Conservation (phyloP, 2,888 invertebrate species). For the Iphiclides podalirius region DNA sequence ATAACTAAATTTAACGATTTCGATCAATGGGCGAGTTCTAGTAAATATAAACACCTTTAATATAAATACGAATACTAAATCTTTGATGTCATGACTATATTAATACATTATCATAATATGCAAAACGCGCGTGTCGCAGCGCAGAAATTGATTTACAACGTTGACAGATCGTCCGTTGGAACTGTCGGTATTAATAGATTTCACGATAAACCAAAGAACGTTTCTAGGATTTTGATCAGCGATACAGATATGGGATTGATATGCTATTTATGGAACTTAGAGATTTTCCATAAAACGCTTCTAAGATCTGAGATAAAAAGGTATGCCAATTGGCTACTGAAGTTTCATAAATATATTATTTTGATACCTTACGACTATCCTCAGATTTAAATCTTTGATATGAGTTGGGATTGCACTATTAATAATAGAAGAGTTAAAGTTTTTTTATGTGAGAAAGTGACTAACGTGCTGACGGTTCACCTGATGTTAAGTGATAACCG, state of each 20-base stretch:
- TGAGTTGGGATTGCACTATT: no score
- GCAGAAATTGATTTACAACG: constrained; percentile 10
- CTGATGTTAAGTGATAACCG: no score
- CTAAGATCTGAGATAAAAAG: no score
- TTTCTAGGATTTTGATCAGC: not conserved
- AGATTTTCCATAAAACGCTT: constrained; percentile 1
- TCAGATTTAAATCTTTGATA: no score
- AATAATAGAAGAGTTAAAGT: no score
- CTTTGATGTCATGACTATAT: constrained; percentile 3
- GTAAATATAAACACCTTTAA: not conserved
- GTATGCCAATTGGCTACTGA: no score
- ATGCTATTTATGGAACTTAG: not conserved
- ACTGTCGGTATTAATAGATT: constrained; percentile 19
- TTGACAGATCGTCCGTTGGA: constrained; percentile 17
- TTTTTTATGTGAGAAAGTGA: no score
- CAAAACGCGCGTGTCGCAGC: not conserved
- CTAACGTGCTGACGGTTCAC: no score
- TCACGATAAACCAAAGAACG: constrained; percentile 6
- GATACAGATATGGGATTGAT: not conserved
- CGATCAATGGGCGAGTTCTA: no score
- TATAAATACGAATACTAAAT: not conserved
- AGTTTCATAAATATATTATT: no score
- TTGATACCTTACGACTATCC: no score
- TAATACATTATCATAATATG: constrained; percentile 2
- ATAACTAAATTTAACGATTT: no score